A percentile compares a stretch with the other conserved stretches of the same genome.
These are phyloP conservation scores for Cydia fagiglandana DNA, from an alignment of 1,140 invertebrate genomes.

Conservation along the genomic window DNA sequence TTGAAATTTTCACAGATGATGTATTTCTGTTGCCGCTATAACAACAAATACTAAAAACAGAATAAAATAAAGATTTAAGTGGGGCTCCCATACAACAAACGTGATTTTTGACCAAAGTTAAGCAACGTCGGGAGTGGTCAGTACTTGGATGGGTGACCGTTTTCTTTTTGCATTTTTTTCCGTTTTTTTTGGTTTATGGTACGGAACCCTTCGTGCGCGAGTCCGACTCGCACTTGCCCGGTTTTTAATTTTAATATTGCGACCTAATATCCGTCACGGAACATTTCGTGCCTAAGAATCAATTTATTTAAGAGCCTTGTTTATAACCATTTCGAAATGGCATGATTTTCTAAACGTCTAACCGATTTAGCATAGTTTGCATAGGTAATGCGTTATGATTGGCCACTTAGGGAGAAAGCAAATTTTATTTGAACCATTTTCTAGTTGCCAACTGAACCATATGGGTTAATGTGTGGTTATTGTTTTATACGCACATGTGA, in stretches of 20 bases:
- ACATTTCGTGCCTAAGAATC: neutral
- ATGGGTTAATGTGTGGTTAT: neutral
- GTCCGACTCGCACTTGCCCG: too few relatives aligned
- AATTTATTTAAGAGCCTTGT: neutral
- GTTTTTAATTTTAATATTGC: neutral
- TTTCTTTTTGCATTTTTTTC: too few relatives aligned
- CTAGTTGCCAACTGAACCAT: constrained; percentile 25
- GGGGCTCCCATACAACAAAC: too few relatives aligned
- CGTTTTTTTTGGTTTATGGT: too few relatives aligned
- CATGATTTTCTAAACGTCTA: neutral
- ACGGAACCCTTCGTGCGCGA: too few relatives aligned
- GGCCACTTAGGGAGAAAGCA: constrained; percentile 22
- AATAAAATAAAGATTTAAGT: too few relatives aligned
- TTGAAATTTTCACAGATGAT: too few relatives aligned
- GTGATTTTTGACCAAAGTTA: too few relatives aligned
- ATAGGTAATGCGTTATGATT: constrained; percentile 24
- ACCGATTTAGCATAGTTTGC: constrained; percentile 11
- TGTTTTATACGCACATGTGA: neutral
- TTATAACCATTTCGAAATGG: neutral
- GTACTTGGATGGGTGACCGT: too few relatives aligned
- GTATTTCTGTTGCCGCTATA: too few relatives aligned
- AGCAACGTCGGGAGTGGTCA: too few relatives aligned
- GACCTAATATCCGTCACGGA: neutral
- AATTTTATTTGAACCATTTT: neutral
- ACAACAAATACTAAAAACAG: too few relatives aligned